These are phyloP conservation scores for Thamnophis elegans DNA, from an alignment of 2,797 vertebrate species.

Conservation along the genomic window DNA sequence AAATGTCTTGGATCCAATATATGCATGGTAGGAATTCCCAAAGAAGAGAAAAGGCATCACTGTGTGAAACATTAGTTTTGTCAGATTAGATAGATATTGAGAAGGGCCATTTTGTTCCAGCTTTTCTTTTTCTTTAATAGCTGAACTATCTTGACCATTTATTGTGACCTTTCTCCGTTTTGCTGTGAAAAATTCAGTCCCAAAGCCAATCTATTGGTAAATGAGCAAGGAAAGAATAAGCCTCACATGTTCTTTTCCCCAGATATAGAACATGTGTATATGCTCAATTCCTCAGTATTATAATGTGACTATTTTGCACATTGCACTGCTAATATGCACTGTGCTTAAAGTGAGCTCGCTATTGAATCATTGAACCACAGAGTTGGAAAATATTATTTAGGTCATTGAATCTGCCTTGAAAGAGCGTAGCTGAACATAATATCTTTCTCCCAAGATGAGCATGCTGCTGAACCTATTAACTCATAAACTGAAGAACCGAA, in stretches of 20 bases:
- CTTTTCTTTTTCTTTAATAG: neutral
- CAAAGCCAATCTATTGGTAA: neutral
- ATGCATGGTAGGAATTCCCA: neutral
- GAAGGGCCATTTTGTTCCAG: neutral
- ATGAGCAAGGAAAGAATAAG: neutral
- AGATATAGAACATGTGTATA: neutral
- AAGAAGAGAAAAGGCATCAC: neutral
- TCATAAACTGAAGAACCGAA: neutral
- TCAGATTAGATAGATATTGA: neutral
- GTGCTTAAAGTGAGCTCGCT: neutral
- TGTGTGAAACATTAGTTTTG: neutral
- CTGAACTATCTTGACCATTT: neutral
- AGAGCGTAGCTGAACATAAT: neutral
- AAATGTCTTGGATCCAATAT: neutral
- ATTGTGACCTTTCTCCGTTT: neutral
- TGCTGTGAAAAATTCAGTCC: neutral
- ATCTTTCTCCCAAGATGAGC: neutral
- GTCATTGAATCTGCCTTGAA: neutral
- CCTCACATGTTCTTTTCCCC: neutral
- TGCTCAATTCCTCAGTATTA: neutral
- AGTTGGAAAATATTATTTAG: neutral
- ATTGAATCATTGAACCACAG: neutral
- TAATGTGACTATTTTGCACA: neutral
- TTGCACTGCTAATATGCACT: neutral
- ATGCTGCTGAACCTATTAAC: neutral